Base-by-base conservation (phyloP, 2,113 vertebrate species). In the Macrotus californicus region DNA sequence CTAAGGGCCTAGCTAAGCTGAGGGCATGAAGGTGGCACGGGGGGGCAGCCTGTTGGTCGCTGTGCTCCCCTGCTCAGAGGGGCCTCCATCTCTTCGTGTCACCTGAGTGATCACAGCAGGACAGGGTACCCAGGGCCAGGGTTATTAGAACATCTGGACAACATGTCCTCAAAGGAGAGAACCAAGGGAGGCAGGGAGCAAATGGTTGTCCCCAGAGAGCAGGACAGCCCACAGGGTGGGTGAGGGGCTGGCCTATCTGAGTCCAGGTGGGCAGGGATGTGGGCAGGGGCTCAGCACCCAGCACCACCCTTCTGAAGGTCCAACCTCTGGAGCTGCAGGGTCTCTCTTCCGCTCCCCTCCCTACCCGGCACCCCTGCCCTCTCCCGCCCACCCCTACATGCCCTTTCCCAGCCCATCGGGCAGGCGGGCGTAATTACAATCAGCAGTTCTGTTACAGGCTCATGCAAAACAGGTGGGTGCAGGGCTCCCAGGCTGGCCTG, bases 401-500 rank as follows among this genome's bases (percentile, higher is more conserved):
- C 36, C 46, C 36, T 26, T 46, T 70, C n/a, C 72, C 59, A 82
- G 77, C 22, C 59, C 80, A 1, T 11, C 11, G 18, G 12, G n/a
- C n/a, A n/a, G n/a, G n/a, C n/a, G n/a, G n/a, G 8, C 29, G 34
- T 83, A 26, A 93, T 82, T 84, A 12, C 77, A 73, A 79, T 41
- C 83, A 83, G 84, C 93, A 75, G 2, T 75, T 54, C 52, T 21
- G 24, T 4, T 3, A 6, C 0, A 10, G 0, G 59, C 96, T 95
- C 90, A 83, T 18, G 69, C 75, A 43, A 67, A 87, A 73, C 2
- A 0, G 96, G 93, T 92, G 96, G 93, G 94, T 94, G 48, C 97
- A 95, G 93, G 83, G 95, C 75, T 96, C 88, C 54, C 4, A 46
- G 66, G 90, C 95, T 97, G 97, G 97, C 96, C 96, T 29, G 95